These are phyloP conservation scores for Sapayoa aenigma DNA, from an alignment of 2,113 vertebrate species.

Conservation along the genomic window DNA sequence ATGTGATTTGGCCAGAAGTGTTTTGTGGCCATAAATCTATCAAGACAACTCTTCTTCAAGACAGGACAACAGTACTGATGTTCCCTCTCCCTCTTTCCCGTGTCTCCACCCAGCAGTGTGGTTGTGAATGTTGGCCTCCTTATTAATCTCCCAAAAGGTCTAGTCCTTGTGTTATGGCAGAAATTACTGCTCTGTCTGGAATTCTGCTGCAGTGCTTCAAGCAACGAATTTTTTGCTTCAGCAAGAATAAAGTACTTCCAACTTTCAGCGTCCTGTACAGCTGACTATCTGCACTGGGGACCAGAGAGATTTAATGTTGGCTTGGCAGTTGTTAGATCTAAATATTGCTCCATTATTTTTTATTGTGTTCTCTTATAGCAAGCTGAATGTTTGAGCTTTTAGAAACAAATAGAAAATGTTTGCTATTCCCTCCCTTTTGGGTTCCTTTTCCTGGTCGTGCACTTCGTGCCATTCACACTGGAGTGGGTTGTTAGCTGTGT, in stretches of 20 bases:
- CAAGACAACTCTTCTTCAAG: not conserved
- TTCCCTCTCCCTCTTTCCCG: not conserved
- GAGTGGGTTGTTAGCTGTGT: not conserved
- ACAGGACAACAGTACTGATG: not conserved
- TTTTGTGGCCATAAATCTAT: not conserved
- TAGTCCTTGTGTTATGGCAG: not conserved
- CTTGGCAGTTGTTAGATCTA: not conserved
- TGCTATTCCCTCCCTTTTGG: not conserved
- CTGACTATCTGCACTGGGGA: not conserved
- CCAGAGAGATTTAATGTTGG: not conserved
- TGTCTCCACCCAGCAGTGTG: not conserved
- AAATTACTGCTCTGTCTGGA: not conserved
- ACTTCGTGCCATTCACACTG: not conserved
- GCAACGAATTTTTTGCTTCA: not conserved
- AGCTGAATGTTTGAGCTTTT: not conserved
- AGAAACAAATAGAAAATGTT: not conserved
- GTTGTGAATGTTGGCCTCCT: not conserved
- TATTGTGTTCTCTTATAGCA: not conserved
- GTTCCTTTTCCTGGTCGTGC: not conserved
- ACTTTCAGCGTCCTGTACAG: not conserved
- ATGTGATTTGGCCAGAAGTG: not conserved
- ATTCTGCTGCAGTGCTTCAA: not conserved
- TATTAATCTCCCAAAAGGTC: not conserved
- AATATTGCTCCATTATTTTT: not conserved
- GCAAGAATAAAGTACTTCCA: not conserved